These are phyloP conservation scores for Toxotes jaculatrix DNA, from an alignment of 2,113 vertebrate species.

Conservation along the genomic window DNA sequence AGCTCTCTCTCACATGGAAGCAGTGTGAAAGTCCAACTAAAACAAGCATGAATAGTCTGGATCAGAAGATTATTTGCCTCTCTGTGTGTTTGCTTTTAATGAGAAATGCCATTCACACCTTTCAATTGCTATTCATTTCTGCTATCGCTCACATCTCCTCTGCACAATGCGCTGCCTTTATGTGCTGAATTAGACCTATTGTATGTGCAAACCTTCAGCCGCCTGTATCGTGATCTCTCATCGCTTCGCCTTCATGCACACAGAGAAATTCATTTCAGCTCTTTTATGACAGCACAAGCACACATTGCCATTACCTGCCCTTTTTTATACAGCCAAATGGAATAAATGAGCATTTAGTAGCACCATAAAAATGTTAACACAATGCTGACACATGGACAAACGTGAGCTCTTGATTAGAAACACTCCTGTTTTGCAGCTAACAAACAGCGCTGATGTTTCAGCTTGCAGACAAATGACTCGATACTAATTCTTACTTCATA, in stretches of 20 bases:
- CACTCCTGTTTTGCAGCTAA: conserved; percentile 15
- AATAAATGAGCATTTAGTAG: conserved; percentile 56
- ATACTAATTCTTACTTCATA: conserved; percentile 13
- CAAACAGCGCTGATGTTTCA: conserved; percentile 19
- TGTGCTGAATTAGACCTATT: conserved; percentile 76
- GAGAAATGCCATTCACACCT: conserved; percentile 76
- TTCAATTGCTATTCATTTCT: conserved; percentile 78
- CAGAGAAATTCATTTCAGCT: conserved; percentile 70
- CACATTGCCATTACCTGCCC: conserved; percentile 58
- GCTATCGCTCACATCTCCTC: conserved; percentile 72
- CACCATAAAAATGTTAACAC: conserved; percentile 55
- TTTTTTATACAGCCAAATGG: conserved; percentile 48
- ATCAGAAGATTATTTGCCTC: conserved; percentile 70
- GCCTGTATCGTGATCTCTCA: conserved; percentile 66
- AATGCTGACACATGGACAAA: conserved; percentile 54
- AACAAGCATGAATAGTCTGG: conserved; percentile 57
- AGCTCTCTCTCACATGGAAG: conserved; percentile 45
- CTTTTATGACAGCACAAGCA: conserved; percentile 61
- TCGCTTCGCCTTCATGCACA: conserved; percentile 62
- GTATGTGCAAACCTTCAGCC: conserved; percentile 70
- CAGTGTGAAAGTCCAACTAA: conserved; percentile 55
- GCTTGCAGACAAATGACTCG: conserved; percentile 9
- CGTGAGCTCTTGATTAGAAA: conserved; percentile 49
- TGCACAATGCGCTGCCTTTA: conserved; percentile 66
- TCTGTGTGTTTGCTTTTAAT: conserved; percentile 68